Conservation (phyloP, 92 coral and sea anemone species). For the Actinernus sp. region DNA sequence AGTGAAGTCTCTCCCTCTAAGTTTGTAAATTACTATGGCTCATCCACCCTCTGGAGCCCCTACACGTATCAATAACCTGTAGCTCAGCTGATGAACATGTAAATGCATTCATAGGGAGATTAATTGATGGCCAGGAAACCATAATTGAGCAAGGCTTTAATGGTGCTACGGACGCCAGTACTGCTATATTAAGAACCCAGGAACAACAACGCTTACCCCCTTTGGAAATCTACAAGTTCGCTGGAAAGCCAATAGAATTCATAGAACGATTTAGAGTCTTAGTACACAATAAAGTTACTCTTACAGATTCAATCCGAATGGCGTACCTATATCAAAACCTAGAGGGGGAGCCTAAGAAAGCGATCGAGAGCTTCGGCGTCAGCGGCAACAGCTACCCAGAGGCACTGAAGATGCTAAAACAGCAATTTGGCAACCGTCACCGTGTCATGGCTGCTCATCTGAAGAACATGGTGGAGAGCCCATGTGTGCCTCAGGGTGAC, state of each 20-base stretch:
- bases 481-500: conserved; percentile 6
- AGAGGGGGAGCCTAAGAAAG: conserved; percentile 45
- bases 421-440: conserved; percentile 13
- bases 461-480: conserved; percentile 16
- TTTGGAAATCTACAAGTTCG: conserved; percentile 29
- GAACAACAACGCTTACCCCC: conserved; percentile 53
- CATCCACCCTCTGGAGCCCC: too few species aligned
- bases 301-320: conserved; percentile 59
- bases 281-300: conserved; percentile 33
- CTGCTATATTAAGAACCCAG: conserved; percentile 25
- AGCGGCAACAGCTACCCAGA: conserved; percentile 16
- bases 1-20: too few species aligned
- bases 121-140: conserved; percentile 30
- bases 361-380: conserved; percentile 21
- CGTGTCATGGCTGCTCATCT: conserved; percentile 2
- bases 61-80: too few species aligned
- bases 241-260: conserved; percentile 42
- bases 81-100: conserved; percentile 21
- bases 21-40: too few species aligned
- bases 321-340: conserved; percentile 50
- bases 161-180: conserved; percentile 15
- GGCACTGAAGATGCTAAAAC: conserved; percentile 20
- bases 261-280: conserved; percentile 51
- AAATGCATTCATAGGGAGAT: conserved; percentile 23
- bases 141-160: background rate